Conservation (phyloP, 2,888 invertebrate genomes). For the Ariolimax columbianus region DNA sequence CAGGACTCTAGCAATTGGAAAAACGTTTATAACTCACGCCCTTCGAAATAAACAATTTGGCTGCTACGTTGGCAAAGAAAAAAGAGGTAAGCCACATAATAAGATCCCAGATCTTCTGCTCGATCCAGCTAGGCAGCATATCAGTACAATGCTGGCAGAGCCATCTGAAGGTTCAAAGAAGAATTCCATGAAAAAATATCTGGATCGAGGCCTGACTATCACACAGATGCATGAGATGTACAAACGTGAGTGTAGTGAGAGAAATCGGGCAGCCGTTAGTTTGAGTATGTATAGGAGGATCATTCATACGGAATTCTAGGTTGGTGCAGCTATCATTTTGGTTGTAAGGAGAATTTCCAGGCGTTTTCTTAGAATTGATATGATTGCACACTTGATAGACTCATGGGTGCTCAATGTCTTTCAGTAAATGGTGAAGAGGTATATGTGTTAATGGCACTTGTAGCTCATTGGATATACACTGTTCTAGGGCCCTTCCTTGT, state of each 20-base stretch:
- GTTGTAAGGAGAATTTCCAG: background rate
- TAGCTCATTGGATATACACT: too few relatives aligned
- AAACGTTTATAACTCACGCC: constrained; percentile 40
- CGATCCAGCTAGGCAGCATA: constrained; percentile 40
- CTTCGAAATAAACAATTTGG: constrained; percentile 40
- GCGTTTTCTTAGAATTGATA: background rate
- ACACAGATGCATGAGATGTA: constrained; percentile 43
- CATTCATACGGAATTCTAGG: constrained; percentile 42
- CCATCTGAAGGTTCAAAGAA: constrained; percentile 19
- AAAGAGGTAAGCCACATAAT: constrained; percentile 43
- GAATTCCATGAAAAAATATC: constrained; percentile 29
- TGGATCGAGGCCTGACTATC: constrained; percentile 31
- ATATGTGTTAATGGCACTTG: too few relatives aligned
- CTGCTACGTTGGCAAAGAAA: constrained; percentile 41
- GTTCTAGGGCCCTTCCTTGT: too few relatives aligned
- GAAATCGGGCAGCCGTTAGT: constrained; percentile 12
- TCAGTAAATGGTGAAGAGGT: too few relatives aligned
- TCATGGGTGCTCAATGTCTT: background rate
- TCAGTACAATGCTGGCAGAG: constrained; percentile 21
- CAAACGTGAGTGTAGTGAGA: constrained; percentile 31
- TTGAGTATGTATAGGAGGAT: constrained; percentile 43
- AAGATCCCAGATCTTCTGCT: constrained; percentile 31
- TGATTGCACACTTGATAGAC: background rate
- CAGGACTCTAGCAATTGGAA: constrained; percentile 35
- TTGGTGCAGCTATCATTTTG: background rate